These are phyloP conservation scores for Calameuta pallipes DNA, from an alignment of 2,888 invertebrate genomes.

Conservation along the genomic window DNA sequence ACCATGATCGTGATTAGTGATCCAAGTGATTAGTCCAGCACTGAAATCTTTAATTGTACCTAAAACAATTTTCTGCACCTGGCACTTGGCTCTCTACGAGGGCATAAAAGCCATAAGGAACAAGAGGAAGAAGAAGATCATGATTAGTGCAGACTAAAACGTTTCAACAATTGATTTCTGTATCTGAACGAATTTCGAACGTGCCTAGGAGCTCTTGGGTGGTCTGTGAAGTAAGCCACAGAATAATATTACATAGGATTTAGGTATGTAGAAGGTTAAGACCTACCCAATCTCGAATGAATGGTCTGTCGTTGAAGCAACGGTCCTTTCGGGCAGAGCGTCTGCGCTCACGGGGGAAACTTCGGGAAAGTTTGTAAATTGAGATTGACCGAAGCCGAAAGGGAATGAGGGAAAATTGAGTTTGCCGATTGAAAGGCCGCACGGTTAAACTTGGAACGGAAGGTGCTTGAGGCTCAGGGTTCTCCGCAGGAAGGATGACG, in stretches of 20 bases:
- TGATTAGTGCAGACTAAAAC: not conserved
- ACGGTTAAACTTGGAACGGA: not conserved
- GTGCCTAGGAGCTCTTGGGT: not conserved
- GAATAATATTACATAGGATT: not conserved
- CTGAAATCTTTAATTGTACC: too few species aligned
- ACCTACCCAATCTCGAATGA: not conserved
- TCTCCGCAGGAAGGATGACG: not conserved
- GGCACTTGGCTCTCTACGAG: too few species aligned
- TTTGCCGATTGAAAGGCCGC: slow-evolving; percentile 4
- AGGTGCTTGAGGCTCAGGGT: not conserved
- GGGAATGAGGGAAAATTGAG: slow-evolving; percentile 8
- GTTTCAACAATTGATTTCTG: not conserved
- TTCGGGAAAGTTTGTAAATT: not conserved
- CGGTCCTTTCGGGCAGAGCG: not conserved
- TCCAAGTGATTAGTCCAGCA: too few species aligned
- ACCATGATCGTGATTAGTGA: not conserved
- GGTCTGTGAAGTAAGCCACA: not conserved
- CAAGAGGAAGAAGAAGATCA: too few species aligned
- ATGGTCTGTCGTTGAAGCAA: not conserved
- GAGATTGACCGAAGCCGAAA: slow-evolving; percentile 7
- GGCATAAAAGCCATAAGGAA: too few species aligned
- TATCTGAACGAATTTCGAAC: not conserved
- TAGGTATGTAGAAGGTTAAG: not conserved
- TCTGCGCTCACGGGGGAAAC: not conserved
- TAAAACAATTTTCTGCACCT: too few species aligned